phyloP scores from a whole-genome alignment of 2,797 vertebrate genomes.

The Zalophus californianus region DNA sequence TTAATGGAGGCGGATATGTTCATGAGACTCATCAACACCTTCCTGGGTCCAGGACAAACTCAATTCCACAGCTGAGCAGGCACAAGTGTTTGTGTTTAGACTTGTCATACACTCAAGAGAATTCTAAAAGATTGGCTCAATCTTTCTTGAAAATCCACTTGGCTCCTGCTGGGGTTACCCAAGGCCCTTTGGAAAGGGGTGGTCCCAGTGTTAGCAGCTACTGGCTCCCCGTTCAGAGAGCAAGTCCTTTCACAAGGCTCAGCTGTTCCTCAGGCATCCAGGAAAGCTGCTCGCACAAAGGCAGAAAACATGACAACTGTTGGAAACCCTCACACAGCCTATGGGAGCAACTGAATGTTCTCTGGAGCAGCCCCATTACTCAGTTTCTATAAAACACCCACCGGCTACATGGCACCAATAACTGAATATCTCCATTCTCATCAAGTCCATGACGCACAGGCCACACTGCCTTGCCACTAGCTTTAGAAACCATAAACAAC shows the following conservation, averaged over 20 bases:
- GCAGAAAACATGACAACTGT: conserved; percentile 79
- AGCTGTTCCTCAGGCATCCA: conserved; percentile 78
- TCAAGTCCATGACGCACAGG: conserved; percentile 6
- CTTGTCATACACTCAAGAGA: background rate
- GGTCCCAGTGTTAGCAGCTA: background rate
- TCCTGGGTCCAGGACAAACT: background rate
- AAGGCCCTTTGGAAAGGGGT: background rate
- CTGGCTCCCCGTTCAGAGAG: conserved; percentile 45
- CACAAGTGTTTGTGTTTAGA: background rate
- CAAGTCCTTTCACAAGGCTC: conserved; percentile 66
- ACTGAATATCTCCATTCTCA: conserved; percentile 76
- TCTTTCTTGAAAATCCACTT: conserved; percentile 46
- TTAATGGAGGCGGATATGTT: background rate
- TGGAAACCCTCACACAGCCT: conserved; percentile 49
- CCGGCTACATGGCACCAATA: conserved; percentile 75
- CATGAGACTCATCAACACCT: background rate
- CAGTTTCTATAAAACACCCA: conserved; percentile 78
- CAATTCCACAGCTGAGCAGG: background rate
- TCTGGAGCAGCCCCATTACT: conserved; percentile 71
- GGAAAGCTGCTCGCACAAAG: conserved; percentile 70
- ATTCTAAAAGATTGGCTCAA: background rate
- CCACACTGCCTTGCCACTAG: conserved; percentile 7
- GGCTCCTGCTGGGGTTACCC: conserved; percentile 30
- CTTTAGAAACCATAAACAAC: conserved; percentile 44
- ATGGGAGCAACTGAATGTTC: background rate